A percentile compares a stretch with the other conserved stretches of the same genome.
These are phyloP conservation scores for Tetrax tetrax DNA, from an alignment of 2,113 vertebrate genomes.

Conservation along the genomic window DNA sequence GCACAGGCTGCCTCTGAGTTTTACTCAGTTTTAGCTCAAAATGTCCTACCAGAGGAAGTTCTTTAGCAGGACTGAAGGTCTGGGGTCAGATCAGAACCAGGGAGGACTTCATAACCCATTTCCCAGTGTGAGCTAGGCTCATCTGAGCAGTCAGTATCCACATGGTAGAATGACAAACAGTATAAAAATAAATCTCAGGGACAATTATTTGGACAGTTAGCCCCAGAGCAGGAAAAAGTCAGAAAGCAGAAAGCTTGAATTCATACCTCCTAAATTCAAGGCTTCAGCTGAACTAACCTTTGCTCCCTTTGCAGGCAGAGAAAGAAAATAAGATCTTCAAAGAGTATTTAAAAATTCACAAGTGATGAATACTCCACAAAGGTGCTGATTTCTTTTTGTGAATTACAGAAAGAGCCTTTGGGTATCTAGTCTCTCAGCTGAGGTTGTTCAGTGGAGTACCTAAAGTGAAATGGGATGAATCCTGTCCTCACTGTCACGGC, in stretches of 20 bases:
- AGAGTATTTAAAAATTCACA: background rate
- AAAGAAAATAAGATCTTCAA: background rate
- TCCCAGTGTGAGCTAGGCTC: accelerated
- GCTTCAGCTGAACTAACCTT: background rate
- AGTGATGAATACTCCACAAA: background rate
- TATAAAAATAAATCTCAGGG: background rate
- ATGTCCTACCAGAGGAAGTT: background rate
- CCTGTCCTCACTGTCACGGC: background rate
- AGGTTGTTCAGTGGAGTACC: background rate
- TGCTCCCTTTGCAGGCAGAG: background rate
- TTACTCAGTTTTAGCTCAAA: background rate
- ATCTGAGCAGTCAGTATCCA: background rate
- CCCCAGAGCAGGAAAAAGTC: background rate
- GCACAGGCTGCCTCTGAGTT: background rate
- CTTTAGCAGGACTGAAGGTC: background rate
- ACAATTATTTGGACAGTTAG: background rate
- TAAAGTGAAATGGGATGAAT: background rate
- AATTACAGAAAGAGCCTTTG: background rate
- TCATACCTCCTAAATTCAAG: background rate
- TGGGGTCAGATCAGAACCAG: background rate
- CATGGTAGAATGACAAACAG: background rate
- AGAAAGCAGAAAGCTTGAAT: background rate
- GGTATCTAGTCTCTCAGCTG: background rate
- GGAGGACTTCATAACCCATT: background rate
- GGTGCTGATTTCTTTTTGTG: background rate